These are phyloP conservation scores for Drosophila asahinai DNA, from an alignment of 1,140 invertebrate genomes.

Conservation along the genomic window DNA sequence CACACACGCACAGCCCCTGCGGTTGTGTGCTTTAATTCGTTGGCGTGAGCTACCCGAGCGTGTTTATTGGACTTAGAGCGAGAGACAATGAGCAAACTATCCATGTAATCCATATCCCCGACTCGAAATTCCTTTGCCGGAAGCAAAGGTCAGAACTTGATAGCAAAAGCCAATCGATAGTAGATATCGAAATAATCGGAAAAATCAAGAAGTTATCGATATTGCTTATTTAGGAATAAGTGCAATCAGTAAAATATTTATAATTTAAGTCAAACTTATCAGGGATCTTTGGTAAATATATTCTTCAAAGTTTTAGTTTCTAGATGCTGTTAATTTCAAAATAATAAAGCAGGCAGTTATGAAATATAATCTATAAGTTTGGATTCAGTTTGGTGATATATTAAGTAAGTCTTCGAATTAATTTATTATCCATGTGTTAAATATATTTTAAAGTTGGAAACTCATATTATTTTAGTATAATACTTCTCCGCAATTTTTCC, in stretches of 20 bases:
- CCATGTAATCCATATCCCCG: slow-evolving; percentile 26
- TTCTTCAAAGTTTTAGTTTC: background rate
- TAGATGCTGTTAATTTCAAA: too few species aligned
- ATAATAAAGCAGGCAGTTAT: too few species aligned
- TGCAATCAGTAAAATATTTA: background rate
- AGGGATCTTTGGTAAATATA: background rate
- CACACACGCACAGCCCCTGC: slow-evolving; percentile 1
- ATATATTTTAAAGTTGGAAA: too few species aligned
- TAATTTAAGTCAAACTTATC: background rate
- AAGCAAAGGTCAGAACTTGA: too few species aligned
- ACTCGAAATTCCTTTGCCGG: slow-evolving; percentile 5
- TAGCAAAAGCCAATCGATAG: background rate
- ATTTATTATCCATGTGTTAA: too few species aligned
- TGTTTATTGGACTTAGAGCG: slow-evolving; percentile 66
- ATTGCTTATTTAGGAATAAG: background rate
- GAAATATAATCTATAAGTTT: too few species aligned
- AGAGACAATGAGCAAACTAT: slow-evolving; percentile 38
- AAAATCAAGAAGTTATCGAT: background rate
- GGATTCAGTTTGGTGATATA: too few species aligned
- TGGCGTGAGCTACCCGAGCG: slow-evolving; percentile 67
- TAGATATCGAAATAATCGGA: background rate
- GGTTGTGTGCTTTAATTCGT: slow-evolving; percentile 42
- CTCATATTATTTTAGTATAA: background rate
- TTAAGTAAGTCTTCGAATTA: too few species aligned
- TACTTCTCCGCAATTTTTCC: background rate